These are phyloP conservation scores for Rhopalosiphum nymphaeae DNA, from an alignment of 2,888 invertebrate genomes.

Conservation along the genomic window DNA sequence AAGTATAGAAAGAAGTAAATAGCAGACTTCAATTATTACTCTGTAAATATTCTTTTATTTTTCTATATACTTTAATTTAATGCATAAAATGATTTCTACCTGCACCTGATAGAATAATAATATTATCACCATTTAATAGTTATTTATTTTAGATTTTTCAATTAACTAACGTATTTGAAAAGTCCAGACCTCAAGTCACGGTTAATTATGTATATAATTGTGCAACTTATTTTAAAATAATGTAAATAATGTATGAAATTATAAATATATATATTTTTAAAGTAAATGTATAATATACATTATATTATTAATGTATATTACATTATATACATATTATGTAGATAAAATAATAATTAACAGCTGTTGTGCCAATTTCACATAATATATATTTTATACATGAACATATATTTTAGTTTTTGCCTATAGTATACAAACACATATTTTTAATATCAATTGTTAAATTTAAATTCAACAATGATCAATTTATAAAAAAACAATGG, in stretches of 20 bases:
- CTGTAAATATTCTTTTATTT: slow-evolving; percentile 32
- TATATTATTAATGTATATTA: too few relatives aligned
- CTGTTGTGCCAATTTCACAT: too few relatives aligned
- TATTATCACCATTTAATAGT: neutral
- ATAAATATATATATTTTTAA: neutral
- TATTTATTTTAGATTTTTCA: slow-evolving; percentile 6
- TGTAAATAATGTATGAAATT: slow-evolving; percentile 31
- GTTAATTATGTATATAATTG: slow-evolving; percentile 33
- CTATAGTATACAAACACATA: neutral
- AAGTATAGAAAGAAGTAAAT: slow-evolving; percentile 11
- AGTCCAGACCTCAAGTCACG: slow-evolving; percentile 33
- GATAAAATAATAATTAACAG: too few relatives aligned
- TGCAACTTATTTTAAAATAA: slow-evolving; percentile 4
- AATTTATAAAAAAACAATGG: neutral
- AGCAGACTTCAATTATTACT: neutral
- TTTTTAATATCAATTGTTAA: neutral
- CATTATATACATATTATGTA: too few relatives aligned
- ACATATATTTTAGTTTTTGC: neutral
- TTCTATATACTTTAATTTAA: neutral
- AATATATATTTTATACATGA: neutral
- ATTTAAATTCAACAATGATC: neutral
- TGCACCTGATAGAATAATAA: neutral
- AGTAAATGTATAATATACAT: too few relatives aligned
- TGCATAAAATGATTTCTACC: neutral
- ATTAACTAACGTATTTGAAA: slow-evolving; percentile 1